Conservation (phyloP, 2,888 invertebrate species). For the Ferrisia virgata region DNA sequence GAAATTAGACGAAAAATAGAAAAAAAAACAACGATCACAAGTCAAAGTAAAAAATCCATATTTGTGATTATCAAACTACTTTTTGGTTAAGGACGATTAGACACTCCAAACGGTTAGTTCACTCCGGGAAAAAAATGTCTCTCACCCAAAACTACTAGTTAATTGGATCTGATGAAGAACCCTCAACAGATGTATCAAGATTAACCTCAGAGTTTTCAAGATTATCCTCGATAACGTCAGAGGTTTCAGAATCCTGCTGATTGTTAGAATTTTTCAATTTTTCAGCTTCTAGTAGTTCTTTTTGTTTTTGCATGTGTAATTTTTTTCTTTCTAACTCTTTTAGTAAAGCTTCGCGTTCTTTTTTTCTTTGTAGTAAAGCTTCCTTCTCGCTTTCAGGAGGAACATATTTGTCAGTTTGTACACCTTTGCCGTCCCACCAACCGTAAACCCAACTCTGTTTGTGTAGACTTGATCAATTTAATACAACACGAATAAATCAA, state of each 20-base stretch:
- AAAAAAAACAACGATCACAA: no score
- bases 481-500: neutral
- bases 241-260: neutral
- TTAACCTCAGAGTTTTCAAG: neutral
- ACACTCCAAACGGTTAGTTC: neutral
- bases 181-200: neutral
- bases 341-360: slow-evolving; percentile 47
- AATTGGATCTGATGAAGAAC: neutral
- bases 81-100: neutral
- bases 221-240: neutral
- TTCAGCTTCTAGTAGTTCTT: slow-evolving; percentile 37
- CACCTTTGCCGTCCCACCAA: slow-evolving; percentile 51
- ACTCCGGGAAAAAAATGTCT: neutral
- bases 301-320: slow-evolving; percentile 46
- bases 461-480: neutral
- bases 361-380: slow-evolving; percentile 47
- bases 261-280: neutral
- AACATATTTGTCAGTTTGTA: slow-evolving; percentile 48
- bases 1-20: neutral
- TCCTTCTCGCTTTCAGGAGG: slow-evolving; percentile 47
- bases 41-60: neutral
- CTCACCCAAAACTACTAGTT: neutral
- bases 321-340: slow-evolving; percentile 47
- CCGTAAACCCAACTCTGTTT: slow-evolving; percentile 50
- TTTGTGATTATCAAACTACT: neutral